phyloP scores from a whole-genome alignment of 1,140 invertebrate genomes.

The Liolophura sinensis region DNA sequence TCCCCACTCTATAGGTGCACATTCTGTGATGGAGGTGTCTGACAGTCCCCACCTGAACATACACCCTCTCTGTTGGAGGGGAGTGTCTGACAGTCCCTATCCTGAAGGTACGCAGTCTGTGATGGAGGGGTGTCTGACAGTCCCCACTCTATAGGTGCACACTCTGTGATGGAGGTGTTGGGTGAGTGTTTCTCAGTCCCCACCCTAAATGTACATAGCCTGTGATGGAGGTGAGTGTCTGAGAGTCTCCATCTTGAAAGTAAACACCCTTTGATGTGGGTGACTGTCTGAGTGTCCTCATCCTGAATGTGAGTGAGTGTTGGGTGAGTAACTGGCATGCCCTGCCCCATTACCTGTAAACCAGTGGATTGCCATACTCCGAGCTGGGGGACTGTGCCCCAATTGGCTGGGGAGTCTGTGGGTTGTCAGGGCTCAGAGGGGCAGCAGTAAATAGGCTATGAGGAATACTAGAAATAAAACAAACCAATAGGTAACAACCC shows the following conservation, averaged over 20 bases:
- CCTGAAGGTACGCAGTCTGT: background rate
- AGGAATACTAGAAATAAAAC: constrained; percentile 2
- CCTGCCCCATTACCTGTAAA: background rate
- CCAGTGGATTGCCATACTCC: background rate
- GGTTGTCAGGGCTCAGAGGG: background rate
- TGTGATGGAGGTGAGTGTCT: background rate
- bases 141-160: background rate
- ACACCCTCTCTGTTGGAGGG: background rate
- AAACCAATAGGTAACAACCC: background rate
- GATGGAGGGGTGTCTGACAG: background rate
- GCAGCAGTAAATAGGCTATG: background rate
- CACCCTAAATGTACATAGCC: background rate
- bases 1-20: too few species aligned
- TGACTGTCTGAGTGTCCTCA: background rate
- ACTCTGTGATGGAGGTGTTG: background rate
- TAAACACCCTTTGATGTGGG: background rate
- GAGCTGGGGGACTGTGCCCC: constrained; percentile 3
- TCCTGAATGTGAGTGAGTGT: background rate
- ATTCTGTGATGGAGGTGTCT: too few species aligned
- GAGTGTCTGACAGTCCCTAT: too few species aligned
- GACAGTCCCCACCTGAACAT: too few species aligned
- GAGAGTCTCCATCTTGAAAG: background rate
- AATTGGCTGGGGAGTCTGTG: background rate
- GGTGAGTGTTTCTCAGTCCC: background rate
- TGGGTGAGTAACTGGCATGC: background rate